Evolutionary conservation across 2,888 invertebrate genomes (phyloP), one percentile per base, ranked within the genome.

Genomic region (Plebejus anna): DNA sequence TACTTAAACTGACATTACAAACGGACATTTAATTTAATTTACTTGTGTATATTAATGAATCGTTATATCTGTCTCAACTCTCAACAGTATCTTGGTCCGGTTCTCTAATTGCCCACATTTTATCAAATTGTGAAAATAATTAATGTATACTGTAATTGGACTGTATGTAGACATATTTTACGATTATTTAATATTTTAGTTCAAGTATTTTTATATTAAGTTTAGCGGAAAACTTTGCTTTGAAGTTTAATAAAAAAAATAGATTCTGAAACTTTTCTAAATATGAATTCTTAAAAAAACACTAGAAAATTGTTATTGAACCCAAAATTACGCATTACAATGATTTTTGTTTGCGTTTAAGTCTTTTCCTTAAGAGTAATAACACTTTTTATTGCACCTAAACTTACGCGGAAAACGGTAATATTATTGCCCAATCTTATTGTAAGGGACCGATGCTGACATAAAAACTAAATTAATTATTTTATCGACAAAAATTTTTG

Each of bases 21-120:
- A 11, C 5, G 32, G 66, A 66, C 66, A 66, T 22, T 66, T 66
- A 13, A 66, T 66, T 66, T 32, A 28, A 66, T 32, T 32, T 32
- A 32, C 1, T 32, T 11, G 32, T 66, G 4, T 66, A 66, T 28
- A 66, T 66, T 66, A 66, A 66, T 22, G 7, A 28, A 66, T 11
- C 13, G 66, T 28, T 66, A 36, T 66, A 66, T 66, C 66, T 66
- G 61, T 61, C 66, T 32, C 11, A 22, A 22, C 22, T 22, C 22
- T 22, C 22, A 36, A 16, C 66, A 66, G 32, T 66, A 66, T 61
- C 61, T 61, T 32, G 66, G 66, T 32, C 66, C 66, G 66, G 66
- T 66, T 32, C 66, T 66, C 66, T 66, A 36, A 66, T 66, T 32
- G 16, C 32, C 13, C 66, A 36, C 66, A 66, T 66, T 66, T 66